Evolutionary conservation across 2,888 invertebrate species (phyloP).

Genomic region (Malacosoma neustria): DNA sequence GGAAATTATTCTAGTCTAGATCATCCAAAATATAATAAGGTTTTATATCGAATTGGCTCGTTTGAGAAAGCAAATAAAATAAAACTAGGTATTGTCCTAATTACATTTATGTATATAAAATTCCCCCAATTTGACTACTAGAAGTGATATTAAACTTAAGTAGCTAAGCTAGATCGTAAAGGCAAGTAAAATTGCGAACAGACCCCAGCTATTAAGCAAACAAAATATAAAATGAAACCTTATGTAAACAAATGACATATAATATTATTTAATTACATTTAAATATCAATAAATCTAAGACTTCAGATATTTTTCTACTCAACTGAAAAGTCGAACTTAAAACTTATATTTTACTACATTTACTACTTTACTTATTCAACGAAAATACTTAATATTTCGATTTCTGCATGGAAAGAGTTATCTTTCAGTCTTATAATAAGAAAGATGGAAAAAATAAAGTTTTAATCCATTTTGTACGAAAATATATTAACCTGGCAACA

Average conservation of each 20-base stretch:
- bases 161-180: not conserved
- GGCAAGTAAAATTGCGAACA: not conserved
- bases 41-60: too few relatives aligned
- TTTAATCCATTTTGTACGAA: constrained; percentile 37
- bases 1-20: too few relatives aligned
- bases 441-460: constrained; percentile 28
- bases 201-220: not conserved
- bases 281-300: not conserved
- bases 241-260: not conserved
- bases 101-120: constrained; percentile 17
- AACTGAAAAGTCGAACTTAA: too few relatives aligned
- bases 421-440: constrained; percentile 46
- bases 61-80: constrained; percentile 1
- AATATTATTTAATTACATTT: not conserved
- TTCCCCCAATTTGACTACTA: not conserved
- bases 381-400: not conserved
- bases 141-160: constrained; percentile 1
- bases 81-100: constrained; percentile 18
- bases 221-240: not conserved
- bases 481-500: too few relatives aligned
- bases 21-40: too few relatives aligned
- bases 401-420: constrained; percentile 8
- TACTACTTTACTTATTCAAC: not conserved
- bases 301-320: not conserved
- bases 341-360: not conserved